Percentiles rank a stretch among this genome's conserved stretches.
phyloP scores from a whole-genome alignment of 1,140 invertebrate genomes.

The Maniola jurtina region DNA sequence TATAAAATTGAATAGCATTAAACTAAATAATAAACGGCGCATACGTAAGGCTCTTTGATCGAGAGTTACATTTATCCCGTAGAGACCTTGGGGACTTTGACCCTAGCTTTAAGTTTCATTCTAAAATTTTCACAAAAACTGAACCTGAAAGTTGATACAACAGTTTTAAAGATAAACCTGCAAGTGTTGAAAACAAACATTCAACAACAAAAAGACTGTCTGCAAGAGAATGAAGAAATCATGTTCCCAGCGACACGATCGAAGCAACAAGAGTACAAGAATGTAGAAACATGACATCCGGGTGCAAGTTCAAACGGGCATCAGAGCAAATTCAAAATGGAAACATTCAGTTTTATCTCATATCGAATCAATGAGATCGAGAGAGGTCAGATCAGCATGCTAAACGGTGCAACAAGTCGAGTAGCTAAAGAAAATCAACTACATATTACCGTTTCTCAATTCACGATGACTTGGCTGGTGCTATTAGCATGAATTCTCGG shows the following conservation, averaged over 20 bases:
- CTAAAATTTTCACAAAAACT: too few species aligned
- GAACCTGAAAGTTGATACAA: too few species aligned
- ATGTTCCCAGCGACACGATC: conserved; percentile 38
- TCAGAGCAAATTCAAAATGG: conserved; percentile 59
- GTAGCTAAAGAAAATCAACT: conserved; percentile 21
- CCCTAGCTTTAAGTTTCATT: too few species aligned
- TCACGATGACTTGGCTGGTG: conserved; percentile 28
- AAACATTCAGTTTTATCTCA: conserved; percentile 64
- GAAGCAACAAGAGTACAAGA: conserved; percentile 48
- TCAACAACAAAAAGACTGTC: conserved; percentile 19
- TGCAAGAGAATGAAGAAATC: conserved; percentile 43
- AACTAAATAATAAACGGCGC: too few species aligned
- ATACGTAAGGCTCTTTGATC: too few species aligned
- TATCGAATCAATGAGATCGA: conserved; percentile 60
- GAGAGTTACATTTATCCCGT: too few species aligned
- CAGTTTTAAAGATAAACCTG: too few species aligned
- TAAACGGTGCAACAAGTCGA: conserved; percentile 55
- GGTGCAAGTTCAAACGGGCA: conserved; percentile 59
- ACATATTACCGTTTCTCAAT: conserved; percentile 12
- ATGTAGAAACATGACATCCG: conserved; percentile 68
- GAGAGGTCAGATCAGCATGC: conserved; percentile 53
- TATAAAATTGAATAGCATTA: too few species aligned
- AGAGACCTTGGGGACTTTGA: too few species aligned
- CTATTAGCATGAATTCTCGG: conserved; percentile 28
- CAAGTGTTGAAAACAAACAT: neutral